These are phyloP conservation scores for Entomyzon cyanotis DNA, from an alignment of 2,113 vertebrate species.

Conservation along the genomic window DNA sequence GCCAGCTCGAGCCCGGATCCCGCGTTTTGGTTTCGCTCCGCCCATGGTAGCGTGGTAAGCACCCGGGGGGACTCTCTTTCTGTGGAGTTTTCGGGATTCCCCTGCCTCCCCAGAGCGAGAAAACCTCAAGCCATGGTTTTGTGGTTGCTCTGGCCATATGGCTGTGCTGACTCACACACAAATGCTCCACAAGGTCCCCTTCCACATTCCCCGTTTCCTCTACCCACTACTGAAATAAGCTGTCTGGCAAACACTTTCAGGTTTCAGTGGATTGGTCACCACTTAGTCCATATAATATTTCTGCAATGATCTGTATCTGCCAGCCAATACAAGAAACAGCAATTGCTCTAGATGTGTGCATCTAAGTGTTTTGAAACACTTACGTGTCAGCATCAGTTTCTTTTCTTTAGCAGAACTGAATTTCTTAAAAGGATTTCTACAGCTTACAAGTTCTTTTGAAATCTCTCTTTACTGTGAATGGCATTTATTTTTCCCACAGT, in stretches of 20 bases:
- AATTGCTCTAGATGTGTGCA: background rate
- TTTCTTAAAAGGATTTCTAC: background rate
- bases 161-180: rapidly evolving
- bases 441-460: background rate
- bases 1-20: no score
- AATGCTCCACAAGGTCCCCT: background rate
- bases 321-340: background rate
- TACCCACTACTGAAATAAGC: background rate
- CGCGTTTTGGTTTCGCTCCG: no score
- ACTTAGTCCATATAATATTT: background rate
- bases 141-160: background rate
- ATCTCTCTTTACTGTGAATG: background rate
- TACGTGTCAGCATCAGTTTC: background rate
- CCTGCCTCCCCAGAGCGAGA: no score
- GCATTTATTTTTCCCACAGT: background rate
- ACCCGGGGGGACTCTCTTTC: no score
- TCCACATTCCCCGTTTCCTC: background rate
- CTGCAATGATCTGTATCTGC: background rate
- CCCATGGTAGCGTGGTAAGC: no score
- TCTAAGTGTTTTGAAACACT: background rate
- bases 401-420: background rate
- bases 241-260: background rate
- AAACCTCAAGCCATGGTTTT: background rate
- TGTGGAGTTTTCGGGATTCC: no score
- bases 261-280: background rate